Percentiles rank a stretch among this genome's conserved stretches.
These are phyloP conservation scores for Lanistes nyassanus DNA, from an alignment of 1,140 invertebrate species.

Conservation along the genomic window DNA sequence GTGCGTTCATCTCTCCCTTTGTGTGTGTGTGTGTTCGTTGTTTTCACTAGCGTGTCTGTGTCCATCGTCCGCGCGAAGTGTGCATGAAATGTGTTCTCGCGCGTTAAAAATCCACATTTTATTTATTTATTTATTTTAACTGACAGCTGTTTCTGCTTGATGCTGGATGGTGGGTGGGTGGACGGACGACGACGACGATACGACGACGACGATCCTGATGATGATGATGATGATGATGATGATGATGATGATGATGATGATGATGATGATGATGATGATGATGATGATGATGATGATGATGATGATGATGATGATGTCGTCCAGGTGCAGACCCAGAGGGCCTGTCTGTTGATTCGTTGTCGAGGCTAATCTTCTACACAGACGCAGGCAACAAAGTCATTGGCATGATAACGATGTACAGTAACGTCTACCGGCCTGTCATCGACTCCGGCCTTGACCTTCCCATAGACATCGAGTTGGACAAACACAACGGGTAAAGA, in stretches of 20 bases:
- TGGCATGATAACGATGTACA: conserved; percentile 42
- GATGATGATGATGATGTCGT: neutral
- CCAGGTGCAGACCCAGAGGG: conserved; percentile 29
- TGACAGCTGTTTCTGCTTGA: no score
- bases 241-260: no score
- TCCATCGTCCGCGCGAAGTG: no score
- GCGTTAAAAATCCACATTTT: no score
- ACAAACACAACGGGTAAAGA: conserved; percentile 73
- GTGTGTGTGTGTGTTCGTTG: no score
- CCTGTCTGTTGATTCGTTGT: conserved; percentile 43
- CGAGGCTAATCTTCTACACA: conserved; percentile 49
- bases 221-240: no score
- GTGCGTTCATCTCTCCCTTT: no score
- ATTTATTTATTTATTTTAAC: no score
- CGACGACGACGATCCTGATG: no score
- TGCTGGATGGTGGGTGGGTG: neutral
- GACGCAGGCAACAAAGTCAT: conserved; percentile 52
- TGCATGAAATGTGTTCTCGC: no score
- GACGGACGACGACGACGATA: neutral
- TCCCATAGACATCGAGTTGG: conserved; percentile 91
- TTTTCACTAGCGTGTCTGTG: no score
- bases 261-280: no score
- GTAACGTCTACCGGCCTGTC: conserved; percentile 72
- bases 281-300: neutral
- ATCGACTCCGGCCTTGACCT: conserved; percentile 87